These are phyloP conservation scores for Anarhynchus alexandrinus DNA, from an alignment of 2,113 vertebrate species.

Conservation along the genomic window DNA sequence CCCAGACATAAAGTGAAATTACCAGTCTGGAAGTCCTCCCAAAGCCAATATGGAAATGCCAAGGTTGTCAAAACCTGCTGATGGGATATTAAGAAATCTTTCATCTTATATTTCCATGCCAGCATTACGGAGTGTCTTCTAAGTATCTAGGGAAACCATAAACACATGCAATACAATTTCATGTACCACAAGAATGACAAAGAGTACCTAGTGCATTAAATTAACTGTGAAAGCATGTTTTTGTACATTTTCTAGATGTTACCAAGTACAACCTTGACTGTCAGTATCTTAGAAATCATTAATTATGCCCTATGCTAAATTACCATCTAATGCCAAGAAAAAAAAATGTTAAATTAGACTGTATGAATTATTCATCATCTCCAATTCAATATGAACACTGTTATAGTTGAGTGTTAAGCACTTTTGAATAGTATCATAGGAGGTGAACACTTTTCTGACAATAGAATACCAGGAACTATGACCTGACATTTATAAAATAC, in stretches of 20 bases:
- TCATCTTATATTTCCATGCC: background rate
- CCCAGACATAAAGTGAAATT: background rate
- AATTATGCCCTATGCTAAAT: constrained; percentile 36
- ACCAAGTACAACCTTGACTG: background rate
- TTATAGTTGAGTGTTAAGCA: constrained; percentile 1
- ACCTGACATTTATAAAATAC: constrained; percentile 19
- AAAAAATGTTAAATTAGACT: background rate
- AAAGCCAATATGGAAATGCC: background rate
- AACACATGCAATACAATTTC: background rate
- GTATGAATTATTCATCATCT: constrained; percentile 33
- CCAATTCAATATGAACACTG: constrained; percentile 12
- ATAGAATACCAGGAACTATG: background rate
- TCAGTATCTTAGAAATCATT: background rate
- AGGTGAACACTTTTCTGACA: background rate
- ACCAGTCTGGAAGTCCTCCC: background rate
- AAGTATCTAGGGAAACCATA: background rate
- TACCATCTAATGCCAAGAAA: background rate
- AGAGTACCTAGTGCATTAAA: background rate
- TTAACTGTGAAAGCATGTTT: background rate
- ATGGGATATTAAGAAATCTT: background rate
- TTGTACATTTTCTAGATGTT: background rate
- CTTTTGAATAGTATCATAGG: background rate
- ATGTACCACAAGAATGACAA: background rate
- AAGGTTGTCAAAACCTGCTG: background rate
- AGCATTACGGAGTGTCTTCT: background rate